A percentile compares a stretch with the other conserved stretches of the same genome.
These are phyloP conservation scores for Corythoichthys haematopterus DNA, from an alignment of 2,113 vertebrate genomes.

Conservation along the genomic window DNA sequence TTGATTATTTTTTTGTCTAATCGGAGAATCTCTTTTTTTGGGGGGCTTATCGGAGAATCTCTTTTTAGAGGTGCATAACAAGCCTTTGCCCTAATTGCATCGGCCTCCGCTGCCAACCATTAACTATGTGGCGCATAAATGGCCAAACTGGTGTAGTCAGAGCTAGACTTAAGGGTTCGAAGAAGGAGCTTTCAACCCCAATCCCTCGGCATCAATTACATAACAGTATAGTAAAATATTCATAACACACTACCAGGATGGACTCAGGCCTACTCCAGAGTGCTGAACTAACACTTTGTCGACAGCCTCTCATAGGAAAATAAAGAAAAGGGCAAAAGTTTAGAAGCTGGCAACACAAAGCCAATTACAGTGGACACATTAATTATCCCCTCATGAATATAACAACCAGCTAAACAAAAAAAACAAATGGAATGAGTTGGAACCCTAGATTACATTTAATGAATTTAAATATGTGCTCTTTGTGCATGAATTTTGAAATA, in stretches of 20 bases:
- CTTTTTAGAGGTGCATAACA: neutral
- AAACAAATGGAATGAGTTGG: neutral
- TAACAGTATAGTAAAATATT: constrained; percentile 67
- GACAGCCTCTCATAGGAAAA: constrained; percentile 40
- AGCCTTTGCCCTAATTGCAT: too few species aligned
- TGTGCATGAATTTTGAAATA: constrained; percentile 13
- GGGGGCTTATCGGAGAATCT: neutral
- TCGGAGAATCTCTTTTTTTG: too few species aligned
- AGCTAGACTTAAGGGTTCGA: constrained; percentile 31
- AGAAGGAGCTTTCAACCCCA: constrained; percentile 48
- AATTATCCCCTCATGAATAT: constrained; percentile 9
- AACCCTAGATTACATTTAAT: constrained; percentile 3
- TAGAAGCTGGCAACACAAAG: constrained; percentile 25
- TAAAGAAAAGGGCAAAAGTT: constrained; percentile 24
- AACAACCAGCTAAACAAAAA: constrained; percentile 1
- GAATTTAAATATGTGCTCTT: neutral
- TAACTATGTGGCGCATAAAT: neutral
- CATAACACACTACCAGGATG: constrained; percentile 54
- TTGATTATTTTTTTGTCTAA: too few species aligned
- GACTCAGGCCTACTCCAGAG: constrained; percentile 52
- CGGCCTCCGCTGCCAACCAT: too few species aligned
- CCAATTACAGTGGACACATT: constrained; percentile 13
- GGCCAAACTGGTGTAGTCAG: constrained; percentile 37
- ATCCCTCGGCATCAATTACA: constrained; percentile 51
- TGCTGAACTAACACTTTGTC: constrained; percentile 66